Evolutionary conservation across 2,888 invertebrate species (phyloP).

Genomic region (Campoplex capitator): DNA sequence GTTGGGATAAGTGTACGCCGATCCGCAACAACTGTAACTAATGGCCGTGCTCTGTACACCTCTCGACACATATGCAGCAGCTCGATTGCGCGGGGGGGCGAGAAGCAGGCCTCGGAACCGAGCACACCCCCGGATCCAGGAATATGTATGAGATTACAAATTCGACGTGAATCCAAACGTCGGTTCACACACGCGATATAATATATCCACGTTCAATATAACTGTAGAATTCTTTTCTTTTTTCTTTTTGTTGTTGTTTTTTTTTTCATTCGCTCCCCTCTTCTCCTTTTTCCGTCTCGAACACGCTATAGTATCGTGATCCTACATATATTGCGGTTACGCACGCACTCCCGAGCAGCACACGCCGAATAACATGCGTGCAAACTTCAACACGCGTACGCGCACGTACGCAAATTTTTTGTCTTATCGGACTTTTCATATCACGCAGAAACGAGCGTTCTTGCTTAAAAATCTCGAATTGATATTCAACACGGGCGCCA

Average conservation of each 20-base stretch:
- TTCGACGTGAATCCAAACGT: conserved; percentile 68
- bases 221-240: conserved; percentile 4
- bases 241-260: background rate
- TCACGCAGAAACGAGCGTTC: background rate
- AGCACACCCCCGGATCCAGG: conserved; percentile 57
- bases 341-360: conserved; percentile 15
- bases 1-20: conserved; percentile 63
- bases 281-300: background rate
- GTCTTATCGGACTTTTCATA: background rate
- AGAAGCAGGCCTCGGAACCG: conserved; percentile 22
- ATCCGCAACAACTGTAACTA: conserved; percentile 68
- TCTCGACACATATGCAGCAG: conserved; percentile 56
- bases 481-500: background rate
- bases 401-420: background rate
- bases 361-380: conserved; percentile 12
- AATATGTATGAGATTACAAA: conserved; percentile 69
- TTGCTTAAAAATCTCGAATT: background rate
- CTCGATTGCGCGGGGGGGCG: conserved; percentile 33
- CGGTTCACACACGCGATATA: conserved; percentile 67
- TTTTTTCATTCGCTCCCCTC: background rate
- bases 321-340: conserved; percentile 19
- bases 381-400: conserved; percentile 2
- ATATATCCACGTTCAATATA: conserved; percentile 59
- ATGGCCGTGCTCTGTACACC: conserved; percentile 65
- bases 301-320: conserved; percentile 7